Conservation (phyloP, 2,113 vertebrate species). For the Cnemophilus loriae region DNA sequence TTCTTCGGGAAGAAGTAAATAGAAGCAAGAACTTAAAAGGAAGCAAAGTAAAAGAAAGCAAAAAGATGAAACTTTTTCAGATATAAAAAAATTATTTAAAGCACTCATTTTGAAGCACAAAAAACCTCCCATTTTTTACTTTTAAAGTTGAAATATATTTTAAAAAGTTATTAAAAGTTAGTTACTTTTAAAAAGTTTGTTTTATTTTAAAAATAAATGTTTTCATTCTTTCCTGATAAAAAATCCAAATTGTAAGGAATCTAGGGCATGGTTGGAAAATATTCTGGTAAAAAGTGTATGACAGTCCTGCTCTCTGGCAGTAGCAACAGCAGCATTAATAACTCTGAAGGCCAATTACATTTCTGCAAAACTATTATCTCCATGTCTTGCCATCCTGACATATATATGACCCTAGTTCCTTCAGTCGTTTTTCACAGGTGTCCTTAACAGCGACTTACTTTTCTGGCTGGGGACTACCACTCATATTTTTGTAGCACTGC, state of each 20-base stretch:
- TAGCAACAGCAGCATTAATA: not conserved
- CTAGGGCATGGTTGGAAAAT: not conserved
- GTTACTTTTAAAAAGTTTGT: no score
- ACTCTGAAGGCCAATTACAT: not conserved
- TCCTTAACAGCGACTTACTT: not conserved
- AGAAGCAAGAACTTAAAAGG: not conserved
- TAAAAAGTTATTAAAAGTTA: no score
- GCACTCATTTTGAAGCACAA: not conserved
- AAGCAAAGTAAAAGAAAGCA: not conserved
- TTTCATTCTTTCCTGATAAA: not conserved
- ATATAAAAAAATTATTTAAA: not conserved
- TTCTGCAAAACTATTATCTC: not conserved
- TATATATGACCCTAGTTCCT: not conserved
- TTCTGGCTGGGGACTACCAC: not conserved
- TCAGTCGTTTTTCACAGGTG: not conserved
- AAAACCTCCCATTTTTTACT: rapidly evolving
- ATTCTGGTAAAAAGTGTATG: not conserved
- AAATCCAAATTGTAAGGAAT: not conserved
- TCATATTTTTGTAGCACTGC: not conserved
- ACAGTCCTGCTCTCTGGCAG: not conserved
- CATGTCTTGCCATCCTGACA: not conserved
- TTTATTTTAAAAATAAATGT: not conserved
- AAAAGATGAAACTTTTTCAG: not conserved
- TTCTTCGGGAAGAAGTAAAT: not conserved
- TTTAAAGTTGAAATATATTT: not conserved